Evolutionary conservation across 2,797 vertebrate genomes (phyloP).

Genomic region (Sebastes taczanowskii): DNA sequence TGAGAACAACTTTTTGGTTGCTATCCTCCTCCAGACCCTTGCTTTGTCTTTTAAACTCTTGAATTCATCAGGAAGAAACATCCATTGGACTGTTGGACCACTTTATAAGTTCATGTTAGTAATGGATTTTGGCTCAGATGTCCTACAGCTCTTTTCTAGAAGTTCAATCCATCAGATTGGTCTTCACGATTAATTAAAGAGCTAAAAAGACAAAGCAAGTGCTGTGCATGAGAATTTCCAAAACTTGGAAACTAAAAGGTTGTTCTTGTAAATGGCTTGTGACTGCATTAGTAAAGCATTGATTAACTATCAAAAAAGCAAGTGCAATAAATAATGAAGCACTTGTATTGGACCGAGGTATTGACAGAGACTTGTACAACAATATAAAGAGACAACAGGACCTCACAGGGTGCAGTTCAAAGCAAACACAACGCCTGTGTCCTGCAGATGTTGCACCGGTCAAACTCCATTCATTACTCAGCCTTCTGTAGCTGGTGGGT

Average conservation of each 20-base stretch:
- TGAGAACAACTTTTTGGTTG: neutral
- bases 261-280: neutral
- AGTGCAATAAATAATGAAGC: neutral
- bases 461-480: slow-evolving; percentile 43
- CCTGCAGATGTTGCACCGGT: slow-evolving; percentile 43
- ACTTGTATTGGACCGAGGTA: neutral
- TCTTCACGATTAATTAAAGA: neutral
- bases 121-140: neutral
- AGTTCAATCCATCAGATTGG: too few relatives aligned
- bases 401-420: slow-evolving; percentile 19
- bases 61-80: neutral
- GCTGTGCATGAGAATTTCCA: neutral
- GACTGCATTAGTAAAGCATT: neutral
- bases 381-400: neutral
- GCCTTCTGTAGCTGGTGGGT: slow-evolving; percentile 22
- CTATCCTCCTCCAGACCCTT: neutral
- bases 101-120: neutral
- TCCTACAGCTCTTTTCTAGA: neutral
- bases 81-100: neutral
- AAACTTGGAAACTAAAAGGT: neutral
- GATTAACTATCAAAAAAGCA: neutral
- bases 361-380: neutral
- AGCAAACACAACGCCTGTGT: neutral
- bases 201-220: neutral
- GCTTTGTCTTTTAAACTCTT: neutral